phyloP scores from a whole-genome alignment of 2,113 vertebrate genomes.

The Glaucidium brasilianum region DNA sequence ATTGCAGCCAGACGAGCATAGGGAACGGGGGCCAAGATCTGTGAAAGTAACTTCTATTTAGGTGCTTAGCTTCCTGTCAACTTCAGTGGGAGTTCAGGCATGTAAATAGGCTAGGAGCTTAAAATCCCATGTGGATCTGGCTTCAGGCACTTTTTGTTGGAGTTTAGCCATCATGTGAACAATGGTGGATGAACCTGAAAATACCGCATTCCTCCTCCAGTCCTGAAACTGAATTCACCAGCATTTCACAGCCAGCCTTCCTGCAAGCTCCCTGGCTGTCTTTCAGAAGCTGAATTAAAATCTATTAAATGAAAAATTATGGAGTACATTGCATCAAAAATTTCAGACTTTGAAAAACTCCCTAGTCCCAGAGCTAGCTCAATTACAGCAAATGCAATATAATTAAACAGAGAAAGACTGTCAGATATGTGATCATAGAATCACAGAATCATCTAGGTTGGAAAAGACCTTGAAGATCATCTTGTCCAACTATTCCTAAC shows the following conservation, averaged over 20 bases:
- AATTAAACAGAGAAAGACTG: neutral
- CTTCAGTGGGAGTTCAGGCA: constrained; percentile 5
- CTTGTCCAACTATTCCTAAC: too few species aligned
- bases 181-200: constrained; percentile 4
- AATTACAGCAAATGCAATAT: neutral
- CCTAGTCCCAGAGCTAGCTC: neutral
- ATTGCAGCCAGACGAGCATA: neutral
- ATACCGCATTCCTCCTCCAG: neutral
- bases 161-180: neutral
- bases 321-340: neutral
- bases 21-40: neutral
- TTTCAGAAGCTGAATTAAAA: constrained; percentile 19
- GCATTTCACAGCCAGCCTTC: neutral
- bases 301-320: neutral
- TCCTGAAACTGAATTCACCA: neutral
- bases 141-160: neutral
- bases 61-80: constrained; percentile 6
- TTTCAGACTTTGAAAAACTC: neutral
- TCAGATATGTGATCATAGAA: neutral
- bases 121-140: neutral
- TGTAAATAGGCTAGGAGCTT: neutral
- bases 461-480: too few species aligned
- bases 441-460: too few species aligned
- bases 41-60: constrained; percentile 10
- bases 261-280: neutral